Evolutionary conservation across 2,113 vertebrate species (phyloP).

Genomic region (Desmodus rotundus): DNA sequence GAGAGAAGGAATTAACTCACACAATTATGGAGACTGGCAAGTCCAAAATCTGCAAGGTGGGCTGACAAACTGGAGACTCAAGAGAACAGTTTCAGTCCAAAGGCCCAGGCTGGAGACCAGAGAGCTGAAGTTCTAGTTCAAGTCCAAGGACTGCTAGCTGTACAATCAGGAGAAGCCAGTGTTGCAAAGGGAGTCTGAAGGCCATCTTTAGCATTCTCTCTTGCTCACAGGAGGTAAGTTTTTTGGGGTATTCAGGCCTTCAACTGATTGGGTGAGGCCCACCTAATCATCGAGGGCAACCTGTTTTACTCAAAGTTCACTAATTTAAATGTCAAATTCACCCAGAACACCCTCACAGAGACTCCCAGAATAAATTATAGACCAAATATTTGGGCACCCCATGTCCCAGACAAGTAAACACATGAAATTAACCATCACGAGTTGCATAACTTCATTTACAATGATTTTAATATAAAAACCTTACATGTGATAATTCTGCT

Average conservation of each 20-base stretch:
- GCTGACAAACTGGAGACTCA: background rate
- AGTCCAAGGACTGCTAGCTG: too few relatives aligned
- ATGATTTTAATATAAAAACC: background rate
- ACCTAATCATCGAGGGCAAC: background rate
- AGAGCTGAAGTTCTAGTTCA: fast-evolving
- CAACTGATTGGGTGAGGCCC: background rate
- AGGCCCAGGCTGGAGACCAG: background rate
- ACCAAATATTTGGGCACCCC: background rate
- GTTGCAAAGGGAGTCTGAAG: background rate
- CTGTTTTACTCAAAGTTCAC: background rate
- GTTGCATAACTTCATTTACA: background rate
- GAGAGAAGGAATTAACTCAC: background rate
- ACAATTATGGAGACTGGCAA: background rate
- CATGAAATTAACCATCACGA: background rate
- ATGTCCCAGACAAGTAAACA: background rate
- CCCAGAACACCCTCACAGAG: background rate
- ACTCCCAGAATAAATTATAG: background rate
- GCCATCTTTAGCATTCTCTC: background rate
- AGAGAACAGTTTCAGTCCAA: background rate
- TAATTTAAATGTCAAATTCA: background rate
- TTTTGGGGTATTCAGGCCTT: background rate
- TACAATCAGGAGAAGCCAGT: too few relatives aligned
- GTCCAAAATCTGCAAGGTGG: background rate
- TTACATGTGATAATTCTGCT: background rate
- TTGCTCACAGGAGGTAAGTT: background rate